Evolutionary conservation across 2,888 invertebrate species (phyloP).

Genomic region (Cheilosia scutellata): DNA sequence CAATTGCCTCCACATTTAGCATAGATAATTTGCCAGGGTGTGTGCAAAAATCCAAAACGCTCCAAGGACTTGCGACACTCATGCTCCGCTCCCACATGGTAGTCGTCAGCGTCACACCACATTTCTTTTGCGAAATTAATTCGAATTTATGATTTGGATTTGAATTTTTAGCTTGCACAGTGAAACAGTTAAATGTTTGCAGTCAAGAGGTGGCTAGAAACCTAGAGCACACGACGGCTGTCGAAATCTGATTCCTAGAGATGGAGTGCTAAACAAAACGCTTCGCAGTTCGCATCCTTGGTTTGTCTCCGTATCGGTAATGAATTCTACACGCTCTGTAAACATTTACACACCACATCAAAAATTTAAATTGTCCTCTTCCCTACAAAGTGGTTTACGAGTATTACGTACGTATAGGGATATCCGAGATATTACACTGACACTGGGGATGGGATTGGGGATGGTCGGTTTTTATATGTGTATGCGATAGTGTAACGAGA

Average conservation of each 20-base stretch:
- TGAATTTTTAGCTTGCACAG: constrained; percentile 51
- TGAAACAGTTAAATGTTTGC: constrained; percentile 25
- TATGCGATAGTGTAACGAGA: constrained; percentile 21
- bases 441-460: neutral
- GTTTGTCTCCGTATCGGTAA: constrained; percentile 63
- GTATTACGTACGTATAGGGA: neutral
- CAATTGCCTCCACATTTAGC: constrained; percentile 39
- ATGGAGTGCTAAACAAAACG: constrained; percentile 55
- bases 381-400: constrained; percentile 7
- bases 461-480: constrained; percentile 32
- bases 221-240: neutral
- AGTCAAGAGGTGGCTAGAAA: neutral
- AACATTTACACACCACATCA: constrained; percentile 75
- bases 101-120: neutral
- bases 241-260: constrained; percentile 12
- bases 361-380: constrained; percentile 67
- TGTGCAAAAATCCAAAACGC: constrained; percentile 11
- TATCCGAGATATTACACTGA: constrained; percentile 17
- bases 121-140: constrained; percentile 59
- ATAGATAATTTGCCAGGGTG: constrained; percentile 28
- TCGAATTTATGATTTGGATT: constrained; percentile 71
- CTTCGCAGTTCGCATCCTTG: constrained; percentile 14
- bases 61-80: neutral
- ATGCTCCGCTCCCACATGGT: neutral
- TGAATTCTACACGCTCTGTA: constrained; percentile 76